Evolutionary conservation across 1,140 invertebrate genomes (phyloP).

Genomic region (Trinorchestia longiramus): DNA sequence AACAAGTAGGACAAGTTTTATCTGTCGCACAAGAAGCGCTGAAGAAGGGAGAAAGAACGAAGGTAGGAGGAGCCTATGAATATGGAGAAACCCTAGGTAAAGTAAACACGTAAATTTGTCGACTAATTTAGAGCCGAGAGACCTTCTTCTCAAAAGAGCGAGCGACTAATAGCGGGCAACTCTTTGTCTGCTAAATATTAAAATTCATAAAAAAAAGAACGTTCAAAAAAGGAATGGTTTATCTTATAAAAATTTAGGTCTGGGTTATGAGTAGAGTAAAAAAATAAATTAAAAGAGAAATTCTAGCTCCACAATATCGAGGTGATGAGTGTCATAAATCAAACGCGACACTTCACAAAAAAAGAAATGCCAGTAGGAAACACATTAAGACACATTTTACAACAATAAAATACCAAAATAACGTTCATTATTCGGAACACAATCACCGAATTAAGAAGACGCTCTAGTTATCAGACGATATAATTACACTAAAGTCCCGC

Average conservation of each 20-base stretch:
- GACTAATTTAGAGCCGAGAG: conserved; percentile 32
- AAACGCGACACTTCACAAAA: not conserved
- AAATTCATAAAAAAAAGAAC: not conserved
- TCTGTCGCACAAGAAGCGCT: not conserved
- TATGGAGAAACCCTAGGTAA: conserved; percentile 14
- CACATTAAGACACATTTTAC: not conserved
- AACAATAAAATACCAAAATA: too few species aligned
- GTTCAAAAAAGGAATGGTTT: not conserved
- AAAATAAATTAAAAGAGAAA: not conserved
- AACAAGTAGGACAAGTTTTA: not conserved
- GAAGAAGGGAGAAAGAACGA: not conserved
- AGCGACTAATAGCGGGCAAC: not conserved
- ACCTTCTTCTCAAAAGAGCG: conserved; percentile 1
- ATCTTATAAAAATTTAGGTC: not conserved
- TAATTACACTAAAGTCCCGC: too few species aligned
- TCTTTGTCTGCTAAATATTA: not conserved
- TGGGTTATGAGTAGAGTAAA: not conserved
- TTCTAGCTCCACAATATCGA: not conserved
- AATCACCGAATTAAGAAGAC: too few species aligned
- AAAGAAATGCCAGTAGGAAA: not conserved
- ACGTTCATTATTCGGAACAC: too few species aligned
- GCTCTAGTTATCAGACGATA: too few species aligned
- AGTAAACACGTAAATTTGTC: conserved; percentile 37
- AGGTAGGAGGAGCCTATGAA: not conserved
- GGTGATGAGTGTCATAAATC: not conserved